Evolutionary conservation across 2,113 vertebrate genomes (phyloP).

Genomic region (Conger conger): DNA sequence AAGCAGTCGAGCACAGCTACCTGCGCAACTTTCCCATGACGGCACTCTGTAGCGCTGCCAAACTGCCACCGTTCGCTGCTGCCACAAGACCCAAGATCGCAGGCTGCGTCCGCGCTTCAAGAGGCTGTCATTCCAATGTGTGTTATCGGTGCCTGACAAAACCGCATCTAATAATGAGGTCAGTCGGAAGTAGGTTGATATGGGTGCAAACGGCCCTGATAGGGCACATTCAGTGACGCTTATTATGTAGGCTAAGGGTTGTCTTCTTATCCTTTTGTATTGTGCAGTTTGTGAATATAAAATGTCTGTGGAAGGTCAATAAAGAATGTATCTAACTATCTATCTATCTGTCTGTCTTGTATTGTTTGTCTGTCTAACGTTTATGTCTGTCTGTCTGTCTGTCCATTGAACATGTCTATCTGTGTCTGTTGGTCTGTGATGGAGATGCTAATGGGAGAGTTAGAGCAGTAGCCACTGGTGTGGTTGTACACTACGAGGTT

Average conservation of each 20-base stretch:
- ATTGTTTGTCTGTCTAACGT: neutral
- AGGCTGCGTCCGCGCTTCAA: neutral
- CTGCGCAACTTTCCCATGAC: neutral
- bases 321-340: too few species aligned
- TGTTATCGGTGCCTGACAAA: neutral
- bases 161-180: neutral
- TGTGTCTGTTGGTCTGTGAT: neutral
- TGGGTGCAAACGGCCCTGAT: neutral
- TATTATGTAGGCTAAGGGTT: neutral
- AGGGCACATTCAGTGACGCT: neutral
- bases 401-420: too few species aligned
- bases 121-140: neutral
- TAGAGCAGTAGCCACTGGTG: neutral
- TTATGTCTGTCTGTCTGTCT: neutral
- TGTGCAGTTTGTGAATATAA: too few species aligned
- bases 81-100: too few species aligned
- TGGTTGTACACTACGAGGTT: neutral
- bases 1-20: slow-evolving; percentile 20
- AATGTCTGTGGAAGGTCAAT: too few species aligned
- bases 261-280: neutral
- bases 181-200: neutral
- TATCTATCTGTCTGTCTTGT: neutral
- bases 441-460: neutral
- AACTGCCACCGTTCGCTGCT: neutral
- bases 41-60: neutral